Evolutionary conservation across 2,113 vertebrate species (phyloP).

Genomic region (Mustela lutreola): DNA sequence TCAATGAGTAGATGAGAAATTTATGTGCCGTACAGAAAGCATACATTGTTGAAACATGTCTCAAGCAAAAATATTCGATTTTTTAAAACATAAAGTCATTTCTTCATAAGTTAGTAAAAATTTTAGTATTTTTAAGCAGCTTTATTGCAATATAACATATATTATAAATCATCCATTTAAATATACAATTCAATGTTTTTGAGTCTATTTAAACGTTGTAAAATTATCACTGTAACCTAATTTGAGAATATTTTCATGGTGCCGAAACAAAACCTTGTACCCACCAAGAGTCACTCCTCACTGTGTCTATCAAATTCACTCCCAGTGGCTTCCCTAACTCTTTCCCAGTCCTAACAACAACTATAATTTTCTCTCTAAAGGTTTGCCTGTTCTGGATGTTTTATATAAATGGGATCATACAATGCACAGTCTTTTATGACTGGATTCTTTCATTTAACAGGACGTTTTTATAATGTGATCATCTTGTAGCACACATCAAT

Average conservation of each 20-base stretch:
- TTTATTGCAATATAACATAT: background rate
- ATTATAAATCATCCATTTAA: background rate
- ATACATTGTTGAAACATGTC: background rate
- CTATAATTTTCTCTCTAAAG: background rate
- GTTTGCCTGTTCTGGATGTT: background rate
- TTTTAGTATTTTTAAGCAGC: background rate
- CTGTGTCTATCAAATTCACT: background rate
- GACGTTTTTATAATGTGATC: background rate
- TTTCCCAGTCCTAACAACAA: background rate
- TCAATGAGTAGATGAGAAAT: background rate
- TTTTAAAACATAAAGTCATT: background rate
- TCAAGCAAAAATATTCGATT: background rate
- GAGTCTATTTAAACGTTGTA: background rate
- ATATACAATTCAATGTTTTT: background rate
- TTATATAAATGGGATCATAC: background rate
- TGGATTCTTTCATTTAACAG: background rate
- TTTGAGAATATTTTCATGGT: background rate
- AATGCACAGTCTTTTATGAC: background rate
- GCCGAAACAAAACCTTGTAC: background rate
- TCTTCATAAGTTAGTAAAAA: background rate
- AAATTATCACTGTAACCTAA: background rate
- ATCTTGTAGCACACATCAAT: background rate
- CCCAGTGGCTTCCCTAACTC: rapidly evolving
- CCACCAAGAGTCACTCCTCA: background rate
- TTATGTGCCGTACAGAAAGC: background rate